Evolutionary conservation across 1,140 invertebrate genomes (phyloP), one percentile per base, ranked within the genome.

Genomic region (Leptoteleia sp.): DNA sequence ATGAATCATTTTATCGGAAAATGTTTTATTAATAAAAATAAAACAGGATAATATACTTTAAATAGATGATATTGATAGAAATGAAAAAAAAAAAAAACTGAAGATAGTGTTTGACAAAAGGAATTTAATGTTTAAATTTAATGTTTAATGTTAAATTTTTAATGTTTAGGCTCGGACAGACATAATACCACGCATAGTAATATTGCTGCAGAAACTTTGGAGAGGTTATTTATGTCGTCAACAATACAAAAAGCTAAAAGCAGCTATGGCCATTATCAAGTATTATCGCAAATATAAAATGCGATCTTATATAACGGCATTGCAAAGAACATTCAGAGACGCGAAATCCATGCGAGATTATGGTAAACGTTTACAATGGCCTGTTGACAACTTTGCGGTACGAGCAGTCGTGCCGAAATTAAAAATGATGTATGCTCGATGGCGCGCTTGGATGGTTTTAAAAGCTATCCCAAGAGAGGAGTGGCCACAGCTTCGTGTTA

Each of bases 191-290:
- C 93, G 93, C 33, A 97, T 99, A 79, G 96, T 97, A 19, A 92
- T 96, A 6, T 91, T 98, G 71, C 89, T 99, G 54, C 98, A 99
- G 91, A 99, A 98, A 90, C 94, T 96, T 87, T 97, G 96, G 93
- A 91, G 97, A 76, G 98, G 97, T 50, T 91, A 91, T 33, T 85
- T 96, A 15, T 96, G 95, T 1, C 89, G 97, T 7, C 91, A 92
- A 82, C 91, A 93, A 40, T 98, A 95, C 86, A 93, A 94, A 81
- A 93, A 93, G 86, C 94, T 99, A 92, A 93, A 93, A 85, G 97
- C 98, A 0, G 94, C 95, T 0, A 88, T 95, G 38, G 82, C 90
- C 27, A 98, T 99, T 80, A 94, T 95, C 87, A 90, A 92, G 31
- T 92, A 93, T n/a, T 99, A 97, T 90, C 92, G 95, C 62, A 91